Evolutionary conservation across 2,888 invertebrate genomes (phyloP), one percentile per base, ranked within the genome.

Genomic region (Leptinotarsa juncta): DNA sequence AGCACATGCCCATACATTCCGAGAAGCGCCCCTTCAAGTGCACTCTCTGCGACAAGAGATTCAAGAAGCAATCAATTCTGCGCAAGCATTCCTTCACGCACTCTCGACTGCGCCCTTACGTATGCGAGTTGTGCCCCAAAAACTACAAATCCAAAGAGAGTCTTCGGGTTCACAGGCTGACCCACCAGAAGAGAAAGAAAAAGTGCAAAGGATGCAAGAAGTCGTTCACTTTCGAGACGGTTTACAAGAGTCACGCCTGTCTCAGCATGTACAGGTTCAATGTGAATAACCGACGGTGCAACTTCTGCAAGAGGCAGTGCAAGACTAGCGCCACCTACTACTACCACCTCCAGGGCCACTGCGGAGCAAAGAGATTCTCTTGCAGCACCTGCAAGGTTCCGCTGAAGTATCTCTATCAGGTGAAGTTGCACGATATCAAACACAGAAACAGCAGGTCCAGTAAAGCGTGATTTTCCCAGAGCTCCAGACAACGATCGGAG

Each of bases 1-100:
- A 81, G 70, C 81, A 81, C 66, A 75, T 79, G 77, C 80, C 80
- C 0, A 77, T 81, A 77, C 78, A 79, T 74, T 80, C 79, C 32
- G 78, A 80, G 23, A 80, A 78, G 49, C 70, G 81, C 53, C 81
- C 81, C 15, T 81, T 76, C 68, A 75, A 78, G 57, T 81, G 81
- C 55, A 78, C 71, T 4, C 18, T 77, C 15, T 81, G 81, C 57
- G 78, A 76, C 5, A 81, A 80, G 65, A 62, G 75, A 15, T 81
- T 81, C 65, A 81, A 81, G 62, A 80, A 80, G 65, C 79, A 80
- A 66, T 76, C 77, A 0, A 81, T 80, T n/a, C 55, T 81, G 60
- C 65, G 80, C 23, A 81, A 81, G 72, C 81, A 81, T 67, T 67
- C 73, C 14, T 77, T 80, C n/a, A 79, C 80, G 4, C 81, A 81